A percentile compares a stretch with the other conserved stretches of the same genome.
phyloP scores from a whole-genome alignment of 2,797 vertebrate species.

The Sebastes hubbsi region DNA sequence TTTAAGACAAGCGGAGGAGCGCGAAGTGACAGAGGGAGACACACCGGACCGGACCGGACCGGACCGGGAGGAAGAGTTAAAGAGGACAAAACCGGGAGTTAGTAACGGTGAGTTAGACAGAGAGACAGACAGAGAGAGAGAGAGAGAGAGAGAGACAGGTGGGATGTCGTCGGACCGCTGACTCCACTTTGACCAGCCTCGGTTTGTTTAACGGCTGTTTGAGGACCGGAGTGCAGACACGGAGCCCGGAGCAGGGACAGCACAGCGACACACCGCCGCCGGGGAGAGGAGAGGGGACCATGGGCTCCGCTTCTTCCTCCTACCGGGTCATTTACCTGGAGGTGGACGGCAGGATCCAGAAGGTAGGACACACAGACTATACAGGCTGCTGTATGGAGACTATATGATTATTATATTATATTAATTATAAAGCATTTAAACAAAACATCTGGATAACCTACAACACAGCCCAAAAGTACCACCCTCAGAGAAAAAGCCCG shows the following conservation, averaged over 20 bases:
- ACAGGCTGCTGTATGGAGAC: no score
- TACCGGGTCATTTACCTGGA: conserved; percentile 82
- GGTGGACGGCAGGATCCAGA: conserved; percentile 80
- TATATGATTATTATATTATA: no score
- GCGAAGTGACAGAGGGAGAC: not conserved
- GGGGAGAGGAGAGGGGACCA: conserved; percentile 36
- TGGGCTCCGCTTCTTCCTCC: conserved; percentile 81
- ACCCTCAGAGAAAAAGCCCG: no score
- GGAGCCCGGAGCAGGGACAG: not conserved
- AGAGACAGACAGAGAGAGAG: not conserved
- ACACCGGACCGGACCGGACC: no score
- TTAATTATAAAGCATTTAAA: no score
- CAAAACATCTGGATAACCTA: no score
- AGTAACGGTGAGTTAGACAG: not conserved
- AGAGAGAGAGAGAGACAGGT: not conserved
- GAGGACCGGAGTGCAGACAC: not conserved
- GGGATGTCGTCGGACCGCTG: conserved; percentile 38
- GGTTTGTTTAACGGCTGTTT: not conserved
- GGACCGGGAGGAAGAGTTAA: not conserved
- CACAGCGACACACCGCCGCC: not conserved
- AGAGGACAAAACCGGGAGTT: not conserved
- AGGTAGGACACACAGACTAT: conserved; percentile 58
- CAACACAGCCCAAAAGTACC: no score
- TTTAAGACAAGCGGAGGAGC: conserved; percentile 36
- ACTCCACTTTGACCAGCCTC: not conserved